phyloP scores from a whole-genome alignment of 2,113 vertebrate genomes.

The Rhinoderma darwinii region DNA sequence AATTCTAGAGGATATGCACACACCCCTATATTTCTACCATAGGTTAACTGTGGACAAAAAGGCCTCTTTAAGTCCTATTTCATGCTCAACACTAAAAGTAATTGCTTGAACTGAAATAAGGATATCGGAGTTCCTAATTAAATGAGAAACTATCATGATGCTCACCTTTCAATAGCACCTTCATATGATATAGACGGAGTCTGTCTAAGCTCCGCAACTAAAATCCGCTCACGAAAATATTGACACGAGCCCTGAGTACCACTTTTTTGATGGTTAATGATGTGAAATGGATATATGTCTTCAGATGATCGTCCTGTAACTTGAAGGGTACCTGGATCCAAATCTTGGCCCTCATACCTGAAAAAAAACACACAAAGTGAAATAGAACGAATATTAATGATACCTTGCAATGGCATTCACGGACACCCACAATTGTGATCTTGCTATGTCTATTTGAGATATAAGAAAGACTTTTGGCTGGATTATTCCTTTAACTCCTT shows the following conservation, averaged over 20 bases:
- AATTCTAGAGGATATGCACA: too few relatives aligned
- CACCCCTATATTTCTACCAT: too few relatives aligned
- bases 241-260: conserved; percentile 90
- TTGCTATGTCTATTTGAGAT: neutral
- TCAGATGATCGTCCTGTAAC: conserved; percentile 69
- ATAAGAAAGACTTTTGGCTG: too few relatives aligned
- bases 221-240: conserved; percentile 80
- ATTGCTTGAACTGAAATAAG: too few relatives aligned
- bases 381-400: neutral
- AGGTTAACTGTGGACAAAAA: too few relatives aligned
- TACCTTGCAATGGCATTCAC: too few relatives aligned
- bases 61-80: too few relatives aligned
- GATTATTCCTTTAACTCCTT: neutral
- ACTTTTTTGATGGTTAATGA: conserved; percentile 81
- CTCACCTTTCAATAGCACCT: conserved; percentile 81
- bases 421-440: too few relatives aligned
- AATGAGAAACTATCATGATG: neutral
- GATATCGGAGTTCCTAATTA: too few relatives aligned
- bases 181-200: conserved; percentile 71
- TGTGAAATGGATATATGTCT: conserved; percentile 85
- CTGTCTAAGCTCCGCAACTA: conserved; percentile 79
- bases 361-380: conserved; percentile 17
- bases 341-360: conserved; percentile 85
- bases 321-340: conserved; percentile 81
- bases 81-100: too few relatives aligned